Evolutionary conservation across 2,113 vertebrate genomes (phyloP).

Genomic region (Formicarius rufipectus): DNA sequence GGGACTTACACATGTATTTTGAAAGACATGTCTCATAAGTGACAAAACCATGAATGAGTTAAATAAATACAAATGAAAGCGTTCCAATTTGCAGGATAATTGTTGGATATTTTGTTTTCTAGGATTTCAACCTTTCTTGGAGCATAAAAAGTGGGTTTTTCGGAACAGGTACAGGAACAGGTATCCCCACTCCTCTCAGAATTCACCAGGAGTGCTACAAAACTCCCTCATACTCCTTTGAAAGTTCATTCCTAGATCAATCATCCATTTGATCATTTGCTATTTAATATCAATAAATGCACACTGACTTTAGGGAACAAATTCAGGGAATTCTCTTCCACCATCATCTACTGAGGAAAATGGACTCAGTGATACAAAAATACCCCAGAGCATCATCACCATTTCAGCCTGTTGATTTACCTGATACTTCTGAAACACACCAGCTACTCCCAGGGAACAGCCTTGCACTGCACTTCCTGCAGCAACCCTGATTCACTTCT

Average conservation of each 20-base stretch:
- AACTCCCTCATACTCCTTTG: neutral
- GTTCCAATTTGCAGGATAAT: conserved; percentile 47
- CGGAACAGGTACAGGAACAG: neutral
- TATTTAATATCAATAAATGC: neutral
- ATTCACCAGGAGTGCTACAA: neutral
- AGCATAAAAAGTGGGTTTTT: neutral
- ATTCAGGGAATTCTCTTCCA: neutral
- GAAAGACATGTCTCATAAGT: conserved; percentile 64
- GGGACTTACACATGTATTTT: conserved; percentile 62
- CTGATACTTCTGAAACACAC: conserved; percentile 8
- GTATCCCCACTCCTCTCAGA: neutral
- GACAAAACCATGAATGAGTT: conserved; percentile 69
- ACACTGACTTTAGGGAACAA: neutral
- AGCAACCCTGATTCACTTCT: neutral
- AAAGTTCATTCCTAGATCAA: neutral
- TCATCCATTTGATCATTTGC: neutral
- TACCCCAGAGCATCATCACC: neutral
- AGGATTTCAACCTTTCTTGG: neutral
- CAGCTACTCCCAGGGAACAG: neutral
- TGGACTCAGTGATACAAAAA: neutral
- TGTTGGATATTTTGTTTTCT: conserved; percentile 4
- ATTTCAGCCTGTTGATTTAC: neutral
- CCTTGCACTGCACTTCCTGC: neutral
- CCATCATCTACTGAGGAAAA: neutral
- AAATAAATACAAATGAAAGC: conserved; percentile 61